These are phyloP conservation scores for Odontocolon sp. DNA, from an alignment of 2,888 invertebrate species.

Conservation along the genomic window DNA sequence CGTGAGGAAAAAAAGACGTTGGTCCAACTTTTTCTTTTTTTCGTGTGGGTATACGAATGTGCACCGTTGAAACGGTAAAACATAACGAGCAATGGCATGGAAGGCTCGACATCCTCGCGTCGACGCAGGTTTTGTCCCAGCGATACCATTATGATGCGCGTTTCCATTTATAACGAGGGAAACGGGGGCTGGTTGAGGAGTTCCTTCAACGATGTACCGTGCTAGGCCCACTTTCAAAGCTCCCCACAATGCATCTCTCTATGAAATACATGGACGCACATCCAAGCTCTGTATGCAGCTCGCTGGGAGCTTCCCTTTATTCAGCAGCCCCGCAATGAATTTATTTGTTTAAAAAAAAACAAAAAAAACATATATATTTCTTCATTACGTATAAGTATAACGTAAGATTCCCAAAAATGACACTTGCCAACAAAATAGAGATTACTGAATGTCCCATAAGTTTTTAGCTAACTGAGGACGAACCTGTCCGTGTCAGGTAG, in stretches of 20 bases:
- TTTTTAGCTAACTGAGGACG: no score
- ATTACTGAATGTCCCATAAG: no score
- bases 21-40: neutral
- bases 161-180: slow-evolving; percentile 65
- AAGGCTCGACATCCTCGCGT: slow-evolving; percentile 44
- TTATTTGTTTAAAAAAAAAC: slow-evolving; percentile 2
- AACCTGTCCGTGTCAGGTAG: neutral
- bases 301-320: slow-evolving; percentile 22
- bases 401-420: no score
- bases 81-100: slow-evolving; percentile 22
- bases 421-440: no score
- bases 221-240: slow-evolving; percentile 31
- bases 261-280: slow-evolving; percentile 26
- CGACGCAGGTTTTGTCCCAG: slow-evolving; percentile 65
- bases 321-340: slow-evolving; percentile 12
- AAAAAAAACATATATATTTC: neutral
- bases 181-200: slow-evolving; percentile 47
- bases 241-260: slow-evolving; percentile 15
- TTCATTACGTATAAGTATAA: no score
- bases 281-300: neutral
- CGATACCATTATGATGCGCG: slow-evolving; percentile 68
- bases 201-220: slow-evolving; percentile 43
- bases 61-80: neutral
- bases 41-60: slow-evolving; percentile 1
- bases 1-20: slow-evolving; percentile 1